A percentile compares a stretch with the other conserved stretches of the same genome.
Conservation (phyloP, 2,888 invertebrate genomes). For the Entomobrya multifasciata region DNA sequence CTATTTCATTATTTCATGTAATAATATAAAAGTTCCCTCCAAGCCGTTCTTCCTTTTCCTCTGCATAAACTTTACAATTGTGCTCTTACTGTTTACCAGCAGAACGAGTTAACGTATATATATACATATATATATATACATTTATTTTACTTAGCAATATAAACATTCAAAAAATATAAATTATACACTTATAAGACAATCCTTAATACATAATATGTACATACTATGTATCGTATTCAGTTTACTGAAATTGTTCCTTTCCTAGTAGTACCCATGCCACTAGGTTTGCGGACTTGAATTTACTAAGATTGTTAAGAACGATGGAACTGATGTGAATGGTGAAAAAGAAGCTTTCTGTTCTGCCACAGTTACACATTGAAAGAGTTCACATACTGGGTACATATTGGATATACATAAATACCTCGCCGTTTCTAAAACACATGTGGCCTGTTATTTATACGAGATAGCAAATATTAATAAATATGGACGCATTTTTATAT, state of each 20-base stretch:
- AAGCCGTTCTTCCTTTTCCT: conserved; percentile 52
- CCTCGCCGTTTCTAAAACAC: not conserved
- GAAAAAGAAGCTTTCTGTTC: conserved; percentile 14
- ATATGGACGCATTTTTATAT: not conserved
- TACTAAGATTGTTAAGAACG: not conserved
- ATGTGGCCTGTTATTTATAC: not conserved
- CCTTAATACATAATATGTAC: too few relatives aligned
- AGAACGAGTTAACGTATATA: too few relatives aligned
- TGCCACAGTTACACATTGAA: not conserved
- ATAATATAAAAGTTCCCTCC: conserved; percentile 47
- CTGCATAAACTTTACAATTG: conserved; percentile 35
- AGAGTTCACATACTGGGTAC: not conserved
- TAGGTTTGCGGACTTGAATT: not conserved
- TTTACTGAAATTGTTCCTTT: conserved; percentile 39
- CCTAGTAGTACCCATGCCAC: conserved; percentile 24
- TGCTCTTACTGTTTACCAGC: too few relatives aligned
- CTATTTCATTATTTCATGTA: conserved; percentile 22
- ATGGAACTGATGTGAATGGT: conserved; percentile 31
- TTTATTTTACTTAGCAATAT: too few relatives aligned
- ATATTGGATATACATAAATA: not conserved
- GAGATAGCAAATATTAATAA: not conserved
- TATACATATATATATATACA: too few relatives aligned
- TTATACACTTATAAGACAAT: too few relatives aligned
- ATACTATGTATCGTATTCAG: conserved; percentile 52
- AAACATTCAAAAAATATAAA: too few relatives aligned